Evolutionary conservation across 1,140 invertebrate species (phyloP).

Genomic region (Drosophila trapezifrons): DNA sequence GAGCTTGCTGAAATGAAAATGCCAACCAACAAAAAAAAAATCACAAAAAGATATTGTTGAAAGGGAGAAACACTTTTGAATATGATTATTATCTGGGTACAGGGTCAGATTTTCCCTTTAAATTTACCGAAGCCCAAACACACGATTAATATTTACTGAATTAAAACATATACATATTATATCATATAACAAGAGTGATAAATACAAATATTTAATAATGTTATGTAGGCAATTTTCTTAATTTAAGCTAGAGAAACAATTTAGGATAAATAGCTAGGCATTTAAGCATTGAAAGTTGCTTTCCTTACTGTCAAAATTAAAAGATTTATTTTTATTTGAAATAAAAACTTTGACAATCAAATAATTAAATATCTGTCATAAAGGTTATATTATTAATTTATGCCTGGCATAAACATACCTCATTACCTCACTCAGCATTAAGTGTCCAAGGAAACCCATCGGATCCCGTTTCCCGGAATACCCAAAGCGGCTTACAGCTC

Average conservation of each 20-base stretch:
- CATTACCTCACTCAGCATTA: not conserved
- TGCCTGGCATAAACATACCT: fast-evolving
- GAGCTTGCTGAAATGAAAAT: constrained; percentile 38
- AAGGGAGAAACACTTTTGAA: not conserved
- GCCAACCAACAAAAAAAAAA: not conserved
- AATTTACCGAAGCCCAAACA: not conserved
- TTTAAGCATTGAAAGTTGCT: no score
- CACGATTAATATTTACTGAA: not conserved
- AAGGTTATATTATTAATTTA: not conserved
- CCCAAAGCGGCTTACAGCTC: constrained; percentile 26
- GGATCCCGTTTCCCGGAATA: not conserved
- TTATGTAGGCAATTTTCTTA: no score
- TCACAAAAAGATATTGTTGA: not conserved
- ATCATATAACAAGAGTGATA: no score
- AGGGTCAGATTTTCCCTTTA: not conserved
- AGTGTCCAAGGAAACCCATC: constrained; percentile 3
- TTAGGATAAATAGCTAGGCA: no score
- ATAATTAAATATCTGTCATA: not conserved
- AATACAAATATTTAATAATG: no score
- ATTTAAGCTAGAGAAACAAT: no score
- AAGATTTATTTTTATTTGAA: no score
- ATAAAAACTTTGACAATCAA: no score
- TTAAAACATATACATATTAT: not conserved
- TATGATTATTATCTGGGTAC: not conserved
- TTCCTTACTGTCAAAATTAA: no score